phyloP scores from a whole-genome alignment of 2,113 vertebrate species.

The Lampris megalopsis region DNA sequence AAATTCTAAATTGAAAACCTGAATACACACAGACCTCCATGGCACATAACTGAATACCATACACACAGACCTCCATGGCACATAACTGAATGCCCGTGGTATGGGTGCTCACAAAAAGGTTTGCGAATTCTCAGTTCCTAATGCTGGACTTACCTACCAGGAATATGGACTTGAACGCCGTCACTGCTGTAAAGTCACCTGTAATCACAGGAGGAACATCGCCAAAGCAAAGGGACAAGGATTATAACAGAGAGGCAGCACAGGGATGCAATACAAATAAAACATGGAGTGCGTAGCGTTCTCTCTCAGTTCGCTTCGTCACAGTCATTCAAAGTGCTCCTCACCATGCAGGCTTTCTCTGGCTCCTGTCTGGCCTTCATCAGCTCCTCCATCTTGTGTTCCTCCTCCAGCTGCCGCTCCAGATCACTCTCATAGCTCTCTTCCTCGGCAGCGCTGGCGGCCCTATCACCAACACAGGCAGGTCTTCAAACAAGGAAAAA shows the following conservation, averaged over 20 bases:
- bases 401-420: slow-evolving; percentile 90
- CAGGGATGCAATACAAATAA: not conserved
- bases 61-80: too few species aligned
- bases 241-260: not conserved
- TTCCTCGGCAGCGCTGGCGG: slow-evolving; percentile 84
- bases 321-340: not conserved
- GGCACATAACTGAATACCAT: too few species aligned
- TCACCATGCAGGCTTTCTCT: slow-evolving; percentile 93
- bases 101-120: too few species aligned
- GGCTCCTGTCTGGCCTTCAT: slow-evolving; percentile 89
- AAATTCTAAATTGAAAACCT: too few species aligned
- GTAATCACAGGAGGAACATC: slow-evolving; percentile 74
- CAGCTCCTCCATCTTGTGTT: slow-evolving; percentile 91
- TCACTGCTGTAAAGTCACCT: slow-evolving; percentile 98
- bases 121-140: not conserved
- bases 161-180: slow-evolving; percentile 80
- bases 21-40: too few species aligned
- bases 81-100: too few species aligned
- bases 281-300: not conserved
- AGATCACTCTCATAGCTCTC: slow-evolving; percentile 91
- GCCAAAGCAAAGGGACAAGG: slow-evolving; percentile 54
- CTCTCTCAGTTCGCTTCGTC: not conserved
- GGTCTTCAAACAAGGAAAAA: slow-evolving; percentile 1
- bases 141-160: slow-evolving; percentile 83
- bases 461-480: slow-evolving; percentile 63